Evolutionary conservation across 1,140 invertebrate species (phyloP), one percentile per base, ranked within the genome.

Genomic region (Macrobrachium nipponense): DNA sequence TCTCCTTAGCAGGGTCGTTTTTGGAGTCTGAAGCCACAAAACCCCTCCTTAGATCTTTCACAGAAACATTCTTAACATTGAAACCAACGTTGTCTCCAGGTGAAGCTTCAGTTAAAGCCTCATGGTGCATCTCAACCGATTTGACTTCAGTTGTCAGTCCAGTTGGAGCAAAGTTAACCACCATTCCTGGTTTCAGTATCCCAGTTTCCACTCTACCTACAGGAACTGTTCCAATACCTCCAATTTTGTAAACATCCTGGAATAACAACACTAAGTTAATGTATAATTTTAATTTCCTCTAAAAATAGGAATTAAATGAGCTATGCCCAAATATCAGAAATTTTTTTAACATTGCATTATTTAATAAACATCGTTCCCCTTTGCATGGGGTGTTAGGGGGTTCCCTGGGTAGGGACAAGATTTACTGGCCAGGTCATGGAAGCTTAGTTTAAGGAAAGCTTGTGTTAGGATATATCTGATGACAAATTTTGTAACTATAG

Each of bases 61-160:
- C 97, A 8, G 98, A 98, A 8, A 99, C 97, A 94, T 99, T 99
- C 94, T 99, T 99, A 6, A 99, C 97, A 94, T 99, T 99, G 93
- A 99, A 99, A 90, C 98, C 98, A 90, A 99, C 98, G 91, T 99
- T 99, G 93, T 99, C 98, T 87, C 98, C 98, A 78, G 98, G 98
- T 87, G 97, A 94, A 89, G 98, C 98, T 91, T 99, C 98, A 75
- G 94, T 92, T 60, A 99, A 93, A 79, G 97, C 96, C 93, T 99
- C 98, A 93, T 99, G 98, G 92, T 99, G 98, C 98, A 99, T 99
- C 93, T 99, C 98, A 43, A 99, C 98, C 23, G 98, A 99, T 92
- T 99, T 99, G 12, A 99, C 98, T 94, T 99, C 98, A 94, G 98
- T 99, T 89, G 97, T 98, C 88, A 99, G 92, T 89, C 95, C 95